phyloP scores from a whole-genome alignment of 1,140 invertebrate species.

The Lysiphlebus fabarum region DNA sequence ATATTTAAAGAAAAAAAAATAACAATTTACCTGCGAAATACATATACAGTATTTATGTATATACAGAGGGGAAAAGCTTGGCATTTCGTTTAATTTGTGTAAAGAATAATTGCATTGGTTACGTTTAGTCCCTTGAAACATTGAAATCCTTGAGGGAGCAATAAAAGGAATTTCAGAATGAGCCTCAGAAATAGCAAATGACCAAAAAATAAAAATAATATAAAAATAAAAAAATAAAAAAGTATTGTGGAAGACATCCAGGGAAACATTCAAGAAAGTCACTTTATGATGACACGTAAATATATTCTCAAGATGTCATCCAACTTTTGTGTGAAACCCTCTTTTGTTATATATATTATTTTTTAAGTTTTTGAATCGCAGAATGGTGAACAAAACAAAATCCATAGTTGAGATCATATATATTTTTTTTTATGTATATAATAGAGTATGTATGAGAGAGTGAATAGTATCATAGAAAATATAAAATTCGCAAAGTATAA shows the following conservation, averaged over 20 bases:
- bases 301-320: slow-evolving; percentile 33
- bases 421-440: too few species aligned
- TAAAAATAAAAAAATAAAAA: too few species aligned
- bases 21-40: too few species aligned
- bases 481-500: too few species aligned
- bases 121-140: background rate
- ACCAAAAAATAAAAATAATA: background rate
- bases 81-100: slow-evolving; percentile 18
- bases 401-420: too few species aligned
- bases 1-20: background rate
- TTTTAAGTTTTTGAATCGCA: too few species aligned
- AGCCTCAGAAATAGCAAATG: slow-evolving; percentile 15
- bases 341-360: slow-evolving; percentile 18
- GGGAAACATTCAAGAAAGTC: slow-evolving; percentile 24
- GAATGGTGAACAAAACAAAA: too few species aligned
- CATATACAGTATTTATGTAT: background rate
- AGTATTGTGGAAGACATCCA: slow-evolving; percentile 17
- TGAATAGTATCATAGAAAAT: too few species aligned
- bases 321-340: slow-evolving; percentile 41
- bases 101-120: slow-evolving; percentile 22
- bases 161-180: slow-evolving; percentile 13
- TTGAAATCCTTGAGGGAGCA: slow-evolving; percentile 16
- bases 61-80: background rate
- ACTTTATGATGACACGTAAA: slow-evolving; percentile 42
- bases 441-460: too few species aligned